These are phyloP conservation scores for Gymnoscelis rufifasciata DNA, from an alignment of 2,888 invertebrate genomes.

Conservation along the genomic window DNA sequence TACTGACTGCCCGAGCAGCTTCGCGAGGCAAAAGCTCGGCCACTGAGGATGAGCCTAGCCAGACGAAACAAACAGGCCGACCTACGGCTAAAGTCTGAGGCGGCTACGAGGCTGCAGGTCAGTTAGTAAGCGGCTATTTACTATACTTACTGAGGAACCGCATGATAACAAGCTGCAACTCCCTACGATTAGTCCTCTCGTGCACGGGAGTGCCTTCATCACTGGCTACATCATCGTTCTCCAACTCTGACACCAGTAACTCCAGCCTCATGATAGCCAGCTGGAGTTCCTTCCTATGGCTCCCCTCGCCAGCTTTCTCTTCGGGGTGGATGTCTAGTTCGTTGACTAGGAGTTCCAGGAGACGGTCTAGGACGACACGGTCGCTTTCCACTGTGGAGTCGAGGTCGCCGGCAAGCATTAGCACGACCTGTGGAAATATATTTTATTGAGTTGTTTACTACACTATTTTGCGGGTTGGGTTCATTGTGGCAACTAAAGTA, in stretches of 20 bases:
- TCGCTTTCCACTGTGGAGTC: constrained; percentile 91
- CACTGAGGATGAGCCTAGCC: too few relatives aligned
- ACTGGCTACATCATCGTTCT: constrained; percentile 79
- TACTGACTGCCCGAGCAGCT: too few relatives aligned
- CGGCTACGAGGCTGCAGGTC: too few relatives aligned
- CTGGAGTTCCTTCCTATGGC: constrained; percentile 88
- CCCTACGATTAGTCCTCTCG: constrained; percentile 85
- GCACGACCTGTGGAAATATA: constrained; percentile 83
- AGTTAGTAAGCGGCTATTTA: too few relatives aligned
- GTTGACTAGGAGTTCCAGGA: constrained; percentile 85
- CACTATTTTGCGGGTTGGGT: too few relatives aligned
- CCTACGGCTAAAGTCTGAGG: too few relatives aligned
- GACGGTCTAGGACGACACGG: constrained; percentile 85
- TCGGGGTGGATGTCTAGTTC: constrained; percentile 83
- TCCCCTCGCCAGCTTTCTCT: constrained; percentile 70
- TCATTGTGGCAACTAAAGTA: too few relatives aligned
- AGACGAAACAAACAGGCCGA: too few relatives aligned
- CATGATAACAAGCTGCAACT: constrained; percentile 93
- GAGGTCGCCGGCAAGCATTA: constrained; percentile 93
- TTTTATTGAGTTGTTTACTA: too few relatives aligned
- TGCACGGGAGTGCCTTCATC: constrained; percentile 69
- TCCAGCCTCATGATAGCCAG: constrained; percentile 90
- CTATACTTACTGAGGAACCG: constrained; percentile 86
- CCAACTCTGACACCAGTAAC: constrained; percentile 85
- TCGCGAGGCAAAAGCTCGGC: too few relatives aligned